phyloP scores from a whole-genome alignment of 2,113 vertebrate species.

The Cochlearius cochlearius region DNA sequence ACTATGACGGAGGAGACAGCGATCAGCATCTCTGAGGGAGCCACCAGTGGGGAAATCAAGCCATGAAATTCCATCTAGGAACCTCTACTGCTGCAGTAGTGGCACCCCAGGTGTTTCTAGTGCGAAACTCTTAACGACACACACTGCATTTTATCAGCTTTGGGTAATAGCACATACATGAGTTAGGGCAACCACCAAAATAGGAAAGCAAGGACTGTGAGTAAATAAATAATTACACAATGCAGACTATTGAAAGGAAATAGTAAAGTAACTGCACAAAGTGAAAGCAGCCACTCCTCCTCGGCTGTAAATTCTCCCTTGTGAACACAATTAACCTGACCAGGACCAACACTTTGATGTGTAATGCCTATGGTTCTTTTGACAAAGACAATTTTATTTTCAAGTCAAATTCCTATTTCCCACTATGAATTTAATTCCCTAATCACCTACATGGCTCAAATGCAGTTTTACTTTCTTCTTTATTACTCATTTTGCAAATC shows the following conservation, averaged over 20 bases:
- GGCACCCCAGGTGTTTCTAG: neutral
- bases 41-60: neutral
- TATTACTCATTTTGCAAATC: neutral
- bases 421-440: neutral
- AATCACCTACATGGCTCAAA: neutral
- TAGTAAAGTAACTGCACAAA: neutral
- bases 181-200: neutral
- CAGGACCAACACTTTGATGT: neutral
- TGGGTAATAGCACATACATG: neutral
- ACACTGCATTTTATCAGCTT: neutral
- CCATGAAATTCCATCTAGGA: neutral
- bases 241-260: neutral
- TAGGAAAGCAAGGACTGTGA: neutral
- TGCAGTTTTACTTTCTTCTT: neutral
- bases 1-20: neutral
- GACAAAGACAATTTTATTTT: neutral
- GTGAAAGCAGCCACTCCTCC: neutral
- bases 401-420: neutral
- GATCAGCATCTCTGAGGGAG: neutral
- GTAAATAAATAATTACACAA: neutral
- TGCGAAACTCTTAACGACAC: neutral
- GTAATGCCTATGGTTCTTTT: neutral
- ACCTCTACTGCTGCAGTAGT: neutral
- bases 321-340: neutral
- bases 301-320: neutral